Base-by-base conservation (phyloP, 2,888 invertebrate genomes). In the Tineola bisselliella region DNA sequence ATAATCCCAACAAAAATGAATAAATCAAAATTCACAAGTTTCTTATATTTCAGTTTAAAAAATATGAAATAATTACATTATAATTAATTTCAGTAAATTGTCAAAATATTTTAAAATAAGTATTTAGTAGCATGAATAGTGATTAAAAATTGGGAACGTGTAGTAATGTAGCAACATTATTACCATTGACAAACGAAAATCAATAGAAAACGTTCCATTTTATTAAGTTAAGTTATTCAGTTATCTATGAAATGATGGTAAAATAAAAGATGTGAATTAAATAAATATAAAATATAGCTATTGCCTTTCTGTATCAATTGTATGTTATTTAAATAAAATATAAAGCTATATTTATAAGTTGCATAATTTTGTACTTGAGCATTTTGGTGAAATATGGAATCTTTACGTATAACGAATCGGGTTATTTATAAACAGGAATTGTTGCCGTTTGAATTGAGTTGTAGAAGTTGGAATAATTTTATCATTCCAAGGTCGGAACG, bases 401-500 rank as follows among this genome's bases (percentile, higher is more conserved):
- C 3, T 38, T 38, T 12, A 2, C 10, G 38, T 38, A n/a, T 38
- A 38, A 38, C 38, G 38, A 10, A 38, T 12, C 38, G 38, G 5
- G 6, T 5, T 48, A 48, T 48, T 48, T 48, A 48, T 48, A 15
- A 15, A 48, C 48, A 48, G 13, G 15, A 48, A 48, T 15, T 17
- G 48, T 48, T 3, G 48, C 13, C 48, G n/a, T 48, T 17, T n/a
- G 15, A 48, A 13, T 38, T 10, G 38, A 38, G 38, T 38, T 38
- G 38, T 48, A 13, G 44, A 48, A 44, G 60, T 48, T 48, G 38
- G 44, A 60, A 60, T 33, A 52, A 69, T 73, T 77, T 84, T 84
- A 86, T 84, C 82, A 79, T 77, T 76, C 78, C 81, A 86, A 86
- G 86, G 86, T 80, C 79, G 78, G 71, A 71, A 74, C 72, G 75